Percentiles rank a stretch among this genome's conserved stretches.
Evolutionary conservation across 2,797 vertebrate genomes (phyloP).

Genomic region (Parauchenoglanis ngamensis): DNA sequence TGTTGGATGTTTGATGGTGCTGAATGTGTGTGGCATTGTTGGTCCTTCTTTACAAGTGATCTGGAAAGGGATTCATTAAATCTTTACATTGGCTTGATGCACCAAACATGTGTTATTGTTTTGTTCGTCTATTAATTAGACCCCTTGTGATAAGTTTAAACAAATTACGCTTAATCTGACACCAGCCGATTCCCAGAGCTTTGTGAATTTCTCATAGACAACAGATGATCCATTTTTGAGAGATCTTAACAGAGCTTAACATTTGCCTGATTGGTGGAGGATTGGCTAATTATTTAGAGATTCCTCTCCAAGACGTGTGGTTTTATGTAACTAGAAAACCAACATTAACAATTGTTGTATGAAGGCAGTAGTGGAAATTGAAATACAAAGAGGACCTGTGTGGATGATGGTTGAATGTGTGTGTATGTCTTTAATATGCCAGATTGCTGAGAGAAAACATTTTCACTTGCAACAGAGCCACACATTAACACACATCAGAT

Average conservation of each 20-base stretch:
- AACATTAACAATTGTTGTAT: not conserved
- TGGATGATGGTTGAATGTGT: conserved; percentile 17
- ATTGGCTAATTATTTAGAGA: not conserved
- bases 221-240: not conserved
- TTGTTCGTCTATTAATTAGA: conserved; percentile 5
- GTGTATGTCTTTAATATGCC: conserved; percentile 15
- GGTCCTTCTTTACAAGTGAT: conserved; percentile 54
- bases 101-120: conserved; percentile 55
- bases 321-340: not conserved
- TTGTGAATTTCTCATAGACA: not conserved
- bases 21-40: conserved; percentile 57
- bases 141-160: not conserved
- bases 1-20: conserved; percentile 36
- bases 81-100: conserved; percentile 48
- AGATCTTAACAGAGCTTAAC: not conserved
- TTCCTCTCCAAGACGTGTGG: not conserved
- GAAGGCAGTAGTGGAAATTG: not conserved
- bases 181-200: not conserved
- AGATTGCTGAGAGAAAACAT: conserved; percentile 29
- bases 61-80: conserved; percentile 48
- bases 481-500: conserved; percentile 33
- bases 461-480: conserved; percentile 34
- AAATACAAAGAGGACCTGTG: conserved; percentile 48
- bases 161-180: not conserved
- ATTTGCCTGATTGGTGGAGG: not conserved